A percentile compares a stretch with the other conserved stretches of the same genome.
Conservation (phyloP, 2,113 vertebrate genomes). For the Microtus pennsylvanicus region DNA sequence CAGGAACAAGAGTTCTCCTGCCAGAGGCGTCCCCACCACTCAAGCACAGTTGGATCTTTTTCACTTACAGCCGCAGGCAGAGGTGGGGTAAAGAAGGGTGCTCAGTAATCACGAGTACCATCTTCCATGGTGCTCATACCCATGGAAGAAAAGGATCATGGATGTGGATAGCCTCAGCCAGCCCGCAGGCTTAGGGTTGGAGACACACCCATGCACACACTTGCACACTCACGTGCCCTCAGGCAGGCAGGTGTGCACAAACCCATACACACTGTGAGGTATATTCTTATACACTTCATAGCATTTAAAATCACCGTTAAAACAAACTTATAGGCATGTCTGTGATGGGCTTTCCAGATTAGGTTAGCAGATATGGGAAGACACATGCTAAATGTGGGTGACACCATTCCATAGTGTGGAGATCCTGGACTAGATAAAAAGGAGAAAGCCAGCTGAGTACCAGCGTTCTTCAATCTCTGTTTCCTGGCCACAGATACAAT, state of each 20-base stretch:
- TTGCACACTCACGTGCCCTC: neutral
- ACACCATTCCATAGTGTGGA: neutral
- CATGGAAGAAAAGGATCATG: neutral
- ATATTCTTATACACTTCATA: neutral
- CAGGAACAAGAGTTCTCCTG: conserved; percentile 74
- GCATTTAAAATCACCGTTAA: neutral
- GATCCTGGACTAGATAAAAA: neutral
- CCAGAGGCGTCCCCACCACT: conserved; percentile 20
- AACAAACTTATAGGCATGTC: neutral
- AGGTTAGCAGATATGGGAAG: neutral
- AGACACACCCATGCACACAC: neutral
- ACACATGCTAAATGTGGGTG: neutral
- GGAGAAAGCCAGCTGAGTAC: neutral
- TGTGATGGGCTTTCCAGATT: neutral
- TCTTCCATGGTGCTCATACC: neutral
- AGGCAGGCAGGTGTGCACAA: neutral
- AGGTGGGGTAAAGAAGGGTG: neutral
- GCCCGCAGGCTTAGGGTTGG: neutral
- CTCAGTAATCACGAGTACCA: neutral
- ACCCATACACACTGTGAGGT: neutral
- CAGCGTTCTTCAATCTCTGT: neutral
- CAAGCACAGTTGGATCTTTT: neutral
- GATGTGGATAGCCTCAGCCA: neutral
- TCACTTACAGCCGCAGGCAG: neutral
- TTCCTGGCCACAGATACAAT: neutral